Conservation (phyloP, 2,888 invertebrate species). For the Odontothrips loti region DNA sequence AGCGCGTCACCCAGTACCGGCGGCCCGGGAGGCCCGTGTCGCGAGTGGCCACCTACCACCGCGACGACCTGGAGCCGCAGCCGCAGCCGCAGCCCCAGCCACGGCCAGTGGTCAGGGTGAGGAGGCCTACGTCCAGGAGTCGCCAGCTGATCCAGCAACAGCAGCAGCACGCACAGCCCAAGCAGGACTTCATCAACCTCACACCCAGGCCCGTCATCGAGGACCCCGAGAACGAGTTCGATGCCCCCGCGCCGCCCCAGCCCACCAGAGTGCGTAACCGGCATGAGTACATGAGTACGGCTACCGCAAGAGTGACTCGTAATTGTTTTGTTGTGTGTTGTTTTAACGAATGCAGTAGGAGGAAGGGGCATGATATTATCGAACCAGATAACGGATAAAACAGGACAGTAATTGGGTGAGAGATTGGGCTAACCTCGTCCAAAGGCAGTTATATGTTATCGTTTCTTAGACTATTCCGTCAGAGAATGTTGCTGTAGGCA, state of each 20-base stretch:
- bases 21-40: conserved; percentile 17
- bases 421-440: background rate
- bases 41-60: conserved; percentile 34
- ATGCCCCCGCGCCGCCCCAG: conserved; percentile 48
- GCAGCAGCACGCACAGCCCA: conserved; percentile 27
- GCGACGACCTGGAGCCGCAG: conserved; percentile 35
- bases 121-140: conserved; percentile 34
- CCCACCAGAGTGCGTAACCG: background rate
- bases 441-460: background rate
- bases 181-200: conserved; percentile 44
- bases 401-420: background rate
- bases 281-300: background rate
- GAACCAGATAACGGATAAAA: background rate
- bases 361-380: background rate
- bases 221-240: conserved; percentile 47
- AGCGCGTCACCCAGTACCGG: conserved; percentile 27
- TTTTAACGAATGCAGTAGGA: background rate
- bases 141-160: conserved; percentile 35
- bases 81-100: conserved; percentile 11
- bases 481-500: no score
- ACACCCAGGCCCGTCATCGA: conserved; percentile 47
- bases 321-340: background rate
- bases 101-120: conserved; percentile 29
- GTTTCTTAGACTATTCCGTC: no score
- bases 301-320: background rate